These are phyloP conservation scores for Poeciliopsis presidionis DNA, from an alignment of 2,797 vertebrate species.

Conservation along the genomic window DNA sequence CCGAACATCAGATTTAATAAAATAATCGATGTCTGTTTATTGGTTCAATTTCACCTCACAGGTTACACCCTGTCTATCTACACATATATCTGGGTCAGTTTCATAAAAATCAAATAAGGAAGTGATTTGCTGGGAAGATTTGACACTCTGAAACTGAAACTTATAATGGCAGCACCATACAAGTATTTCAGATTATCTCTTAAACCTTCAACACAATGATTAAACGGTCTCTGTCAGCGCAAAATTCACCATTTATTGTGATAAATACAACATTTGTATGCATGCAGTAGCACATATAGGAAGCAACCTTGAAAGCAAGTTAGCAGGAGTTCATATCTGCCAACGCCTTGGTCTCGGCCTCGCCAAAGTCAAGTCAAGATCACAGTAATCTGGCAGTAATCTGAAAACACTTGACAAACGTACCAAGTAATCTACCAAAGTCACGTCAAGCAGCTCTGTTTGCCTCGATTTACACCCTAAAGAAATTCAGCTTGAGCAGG, in stretches of 20 bases:
- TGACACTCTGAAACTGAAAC: neutral
- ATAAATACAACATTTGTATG: neutral
- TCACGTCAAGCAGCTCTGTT: neutral
- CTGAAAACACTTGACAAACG: constrained; percentile 7
- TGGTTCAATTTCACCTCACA: neutral
- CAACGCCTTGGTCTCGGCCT: constrained; percentile 43
- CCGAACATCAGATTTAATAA: neutral
- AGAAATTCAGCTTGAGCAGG: constrained; percentile 7
- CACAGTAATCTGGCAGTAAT: constrained; percentile 37
- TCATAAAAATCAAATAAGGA: neutral
- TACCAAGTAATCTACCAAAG: constrained; percentile 3
- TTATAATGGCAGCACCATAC: neutral
- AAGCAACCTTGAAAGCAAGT: constrained; percentile 8
- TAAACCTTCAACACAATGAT: neutral
- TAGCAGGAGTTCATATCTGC: neutral
- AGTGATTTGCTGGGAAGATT: neutral
- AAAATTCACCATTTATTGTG: neutral
- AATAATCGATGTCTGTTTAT: neutral
- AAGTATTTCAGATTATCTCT: neutral
- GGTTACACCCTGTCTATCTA: neutral
- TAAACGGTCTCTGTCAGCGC: constrained; percentile 44
- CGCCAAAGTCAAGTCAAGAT: constrained; percentile 79
- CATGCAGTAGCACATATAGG: neutral
- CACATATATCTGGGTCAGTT: neutral
- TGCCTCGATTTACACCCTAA: neutral